Evolutionary conservation across 2,888 invertebrate species (phyloP).

Genomic region (Coremacera marginata): DNA sequence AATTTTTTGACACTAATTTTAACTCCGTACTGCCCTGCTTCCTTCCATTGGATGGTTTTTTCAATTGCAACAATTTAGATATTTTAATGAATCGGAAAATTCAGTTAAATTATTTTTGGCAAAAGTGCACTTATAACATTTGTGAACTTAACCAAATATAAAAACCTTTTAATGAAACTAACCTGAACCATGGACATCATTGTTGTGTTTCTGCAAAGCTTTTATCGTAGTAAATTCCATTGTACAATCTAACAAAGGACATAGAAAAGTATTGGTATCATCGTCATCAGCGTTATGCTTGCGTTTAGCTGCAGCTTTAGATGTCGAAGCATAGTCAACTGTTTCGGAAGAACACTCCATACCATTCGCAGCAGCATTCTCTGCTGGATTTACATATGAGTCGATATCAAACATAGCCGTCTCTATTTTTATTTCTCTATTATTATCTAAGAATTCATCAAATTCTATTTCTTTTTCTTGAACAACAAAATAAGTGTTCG

Average conservation of each 20-base stretch:
- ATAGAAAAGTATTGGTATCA: not conserved
- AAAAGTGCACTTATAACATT: not conserved
- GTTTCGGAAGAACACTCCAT: too few relatives aligned
- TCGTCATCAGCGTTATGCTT: not conserved
- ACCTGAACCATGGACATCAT: not conserved
- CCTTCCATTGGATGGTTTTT: too few relatives aligned
- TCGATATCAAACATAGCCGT: not conserved
- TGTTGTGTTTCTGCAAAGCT: not conserved
- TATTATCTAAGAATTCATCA: not conserved
- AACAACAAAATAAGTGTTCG: not conserved
- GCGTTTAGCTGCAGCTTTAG: not conserved
- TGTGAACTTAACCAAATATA: not conserved
- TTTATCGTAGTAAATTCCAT: not conserved
- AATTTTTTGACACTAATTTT: too few relatives aligned
- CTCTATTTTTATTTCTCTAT: conserved; percentile 10
- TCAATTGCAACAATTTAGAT: too few relatives aligned
- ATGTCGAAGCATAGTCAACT: not conserved
- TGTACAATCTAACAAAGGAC: not conserved
- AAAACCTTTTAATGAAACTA: not conserved
- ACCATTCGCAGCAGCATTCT: not conserved
- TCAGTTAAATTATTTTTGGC: too few relatives aligned
- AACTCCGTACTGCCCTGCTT: too few relatives aligned
- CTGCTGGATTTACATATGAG: not conserved
- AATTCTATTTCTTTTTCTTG: not conserved
- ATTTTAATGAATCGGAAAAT: too few relatives aligned